These are phyloP conservation scores for Sipha maydis DNA, from an alignment of 2,888 invertebrate genomes.

Conservation along the genomic window DNA sequence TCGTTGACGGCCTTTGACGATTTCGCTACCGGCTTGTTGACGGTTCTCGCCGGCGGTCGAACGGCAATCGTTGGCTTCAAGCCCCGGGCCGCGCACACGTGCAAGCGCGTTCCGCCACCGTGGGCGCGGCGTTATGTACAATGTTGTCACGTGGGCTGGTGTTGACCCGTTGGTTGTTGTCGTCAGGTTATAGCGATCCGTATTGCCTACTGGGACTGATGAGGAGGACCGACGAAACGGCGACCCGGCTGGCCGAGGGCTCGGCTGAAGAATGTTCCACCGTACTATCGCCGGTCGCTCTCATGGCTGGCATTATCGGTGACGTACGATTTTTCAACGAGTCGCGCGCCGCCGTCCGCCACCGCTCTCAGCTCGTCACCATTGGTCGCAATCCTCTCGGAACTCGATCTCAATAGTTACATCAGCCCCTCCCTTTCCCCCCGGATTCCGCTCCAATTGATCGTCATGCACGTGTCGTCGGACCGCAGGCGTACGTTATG, in stretches of 20 bases:
- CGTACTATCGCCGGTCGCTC: constrained; percentile 66
- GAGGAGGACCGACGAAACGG: constrained; percentile 59
- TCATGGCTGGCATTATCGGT: constrained; percentile 66
- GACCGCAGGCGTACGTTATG: too few species aligned
- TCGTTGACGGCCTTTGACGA: too few species aligned
- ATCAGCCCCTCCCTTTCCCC: background rate
- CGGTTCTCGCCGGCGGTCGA: too few species aligned
- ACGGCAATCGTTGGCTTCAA: too few species aligned
- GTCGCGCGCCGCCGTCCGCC: constrained; percentile 40
- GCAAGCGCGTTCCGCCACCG: background rate
- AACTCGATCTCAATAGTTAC: background rate
- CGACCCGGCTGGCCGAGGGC: constrained; percentile 41
- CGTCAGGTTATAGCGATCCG: constrained; percentile 73
- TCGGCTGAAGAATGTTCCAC: constrained; percentile 63
- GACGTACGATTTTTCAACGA: constrained; percentile 63
- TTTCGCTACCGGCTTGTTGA: too few species aligned
- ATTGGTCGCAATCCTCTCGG: too few species aligned
- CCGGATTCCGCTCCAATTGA: too few species aligned
- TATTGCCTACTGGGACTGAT: constrained; percentile 73
- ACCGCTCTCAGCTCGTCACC: constrained; percentile 1
- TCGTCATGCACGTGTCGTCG: too few species aligned
- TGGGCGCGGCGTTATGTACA: background rate
- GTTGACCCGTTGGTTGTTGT: constrained; percentile 57
- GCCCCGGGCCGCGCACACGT: background rate
- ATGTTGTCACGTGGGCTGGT: background rate